Conservation (phyloP, 2,797 vertebrate species). For the Paguma larvata region DNA sequence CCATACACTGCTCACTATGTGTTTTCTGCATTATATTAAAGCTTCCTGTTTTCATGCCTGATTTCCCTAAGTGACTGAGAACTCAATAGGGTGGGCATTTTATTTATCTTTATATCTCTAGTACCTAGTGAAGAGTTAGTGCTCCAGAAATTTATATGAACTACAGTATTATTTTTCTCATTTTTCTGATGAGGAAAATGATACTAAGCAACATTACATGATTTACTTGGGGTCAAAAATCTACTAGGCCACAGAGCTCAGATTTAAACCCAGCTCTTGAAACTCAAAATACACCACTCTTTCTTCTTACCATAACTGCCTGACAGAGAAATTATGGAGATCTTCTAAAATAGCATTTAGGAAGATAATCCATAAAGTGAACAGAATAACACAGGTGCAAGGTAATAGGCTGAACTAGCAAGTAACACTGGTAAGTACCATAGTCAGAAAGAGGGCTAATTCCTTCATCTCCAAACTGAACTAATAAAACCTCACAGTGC, state of each 20-base stretch:
- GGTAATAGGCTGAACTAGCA: background rate
- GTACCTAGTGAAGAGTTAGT: background rate
- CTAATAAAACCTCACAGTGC: background rate
- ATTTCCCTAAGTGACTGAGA: background rate
- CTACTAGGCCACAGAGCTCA: background rate
- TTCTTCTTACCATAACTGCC: background rate
- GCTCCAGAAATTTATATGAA: conserved; percentile 28
- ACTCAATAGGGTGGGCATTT: background rate
- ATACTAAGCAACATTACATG: background rate
- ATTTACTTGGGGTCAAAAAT: conserved; percentile 44
- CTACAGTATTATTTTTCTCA: background rate
- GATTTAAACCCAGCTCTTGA: background rate
- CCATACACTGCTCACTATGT: background rate
- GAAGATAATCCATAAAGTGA: background rate
- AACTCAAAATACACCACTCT: background rate
- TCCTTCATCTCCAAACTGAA: background rate
- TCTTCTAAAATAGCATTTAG: background rate
- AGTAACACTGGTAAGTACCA: background rate
- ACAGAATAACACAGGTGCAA: background rate
- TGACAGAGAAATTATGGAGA: background rate
- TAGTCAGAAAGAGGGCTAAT: background rate
- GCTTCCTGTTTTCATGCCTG: background rate
- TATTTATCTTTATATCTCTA: background rate
- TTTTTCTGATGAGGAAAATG: conserved; percentile 48
- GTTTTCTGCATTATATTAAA: conserved; percentile 3